Base-by-base conservation (phyloP, 2,888 invertebrate genomes). In the Amiota mariae region DNA sequence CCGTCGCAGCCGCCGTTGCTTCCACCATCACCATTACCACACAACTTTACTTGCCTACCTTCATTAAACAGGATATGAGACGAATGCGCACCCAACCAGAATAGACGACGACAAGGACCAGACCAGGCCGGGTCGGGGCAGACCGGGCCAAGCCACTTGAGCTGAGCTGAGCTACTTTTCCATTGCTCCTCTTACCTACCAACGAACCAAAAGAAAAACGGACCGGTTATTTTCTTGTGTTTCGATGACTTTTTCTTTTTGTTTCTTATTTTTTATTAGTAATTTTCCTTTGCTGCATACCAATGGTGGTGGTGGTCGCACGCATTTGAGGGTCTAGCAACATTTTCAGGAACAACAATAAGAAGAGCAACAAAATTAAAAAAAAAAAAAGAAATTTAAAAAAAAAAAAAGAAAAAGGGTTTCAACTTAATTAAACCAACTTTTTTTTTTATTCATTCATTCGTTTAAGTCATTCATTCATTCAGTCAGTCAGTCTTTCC, bases 361-460 rank as follows among this genome's bases (percentile, higher is more conserved):
- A 36, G 36, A 36, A 36, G 36, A 36, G 36, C 36, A 36, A 36
- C 36, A 36, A 36, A 36, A 36, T 36, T 36, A 6, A 2, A 36
- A 36, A 2, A 36, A 36, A 0, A 77, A 78, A 85, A 2, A 2
- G 24, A 36, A 36, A 24, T 24, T 24, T 24, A 1, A 4, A 36
- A 36, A 36, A 36, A 6, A 77, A 78, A 85, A 24, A 24, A 24
- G 24, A 3, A 85, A 84, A 84, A 84, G 84, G 84, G 84, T 84
- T 85, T 84, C 84, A 84, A 84, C 84, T 84, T 84, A 84, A 84
- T 84, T 84, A 84, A 84, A 85, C 85, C 82, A 80, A 85, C 80
- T 85, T 79, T 81, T 77, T 73, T 75, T 46, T 75, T 24, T n/a
- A n/a, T n/a, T n/a, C 20, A 10, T 71, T 48, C 56, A 36, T 36